A percentile compares a stretch with the other conserved stretches of the same genome.
Conservation (phyloP, 2,888 invertebrate genomes). For the Conomelus anceps region DNA sequence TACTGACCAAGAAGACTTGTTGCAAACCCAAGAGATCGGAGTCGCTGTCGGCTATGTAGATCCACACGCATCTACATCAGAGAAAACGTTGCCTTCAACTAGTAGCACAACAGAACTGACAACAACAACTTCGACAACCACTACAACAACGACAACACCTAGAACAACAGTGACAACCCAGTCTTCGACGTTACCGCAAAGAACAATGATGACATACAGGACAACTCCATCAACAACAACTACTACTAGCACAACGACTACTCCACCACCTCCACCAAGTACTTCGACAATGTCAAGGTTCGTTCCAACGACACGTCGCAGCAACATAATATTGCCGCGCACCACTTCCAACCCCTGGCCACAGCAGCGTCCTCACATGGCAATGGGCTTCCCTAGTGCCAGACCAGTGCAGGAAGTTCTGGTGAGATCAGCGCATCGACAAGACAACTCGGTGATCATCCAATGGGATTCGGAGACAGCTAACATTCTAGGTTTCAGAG, state of each 20-base stretch:
- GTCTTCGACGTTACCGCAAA: conserved; percentile 23
- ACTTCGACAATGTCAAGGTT: conserved; percentile 38
- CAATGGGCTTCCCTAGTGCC: conserved; percentile 30
- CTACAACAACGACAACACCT: conserved; percentile 38
- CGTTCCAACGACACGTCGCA: conserved; percentile 27
- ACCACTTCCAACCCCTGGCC: conserved; percentile 32
- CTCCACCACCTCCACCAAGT: conserved; percentile 33
- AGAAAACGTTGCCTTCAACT: conserved; percentile 40
- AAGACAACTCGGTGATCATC: conserved; percentile 80
- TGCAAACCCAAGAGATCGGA: conserved; percentile 42
- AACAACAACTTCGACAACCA: conserved; percentile 36
- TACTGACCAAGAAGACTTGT: conserved; percentile 40
- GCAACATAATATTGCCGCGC: conserved; percentile 30
- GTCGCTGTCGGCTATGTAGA: conserved; percentile 38
- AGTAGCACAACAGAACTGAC: conserved; percentile 34
- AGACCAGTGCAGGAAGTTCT: conserved; percentile 49
- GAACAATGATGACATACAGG: conserved; percentile 17
- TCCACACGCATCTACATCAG: conserved; percentile 39
- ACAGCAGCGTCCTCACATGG: conserved; percentile 32
- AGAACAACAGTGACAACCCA: conserved; percentile 36
- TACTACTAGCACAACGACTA: conserved; percentile 28
- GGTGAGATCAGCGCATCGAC: conserved; percentile 76
- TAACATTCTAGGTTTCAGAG: conserved; percentile 81
- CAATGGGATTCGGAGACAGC: conserved; percentile 87
- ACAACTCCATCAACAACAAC: conserved; percentile 32